Evolutionary conservation across 1,140 invertebrate species (phyloP).

Genomic region (Zelostemma sp.): DNA sequence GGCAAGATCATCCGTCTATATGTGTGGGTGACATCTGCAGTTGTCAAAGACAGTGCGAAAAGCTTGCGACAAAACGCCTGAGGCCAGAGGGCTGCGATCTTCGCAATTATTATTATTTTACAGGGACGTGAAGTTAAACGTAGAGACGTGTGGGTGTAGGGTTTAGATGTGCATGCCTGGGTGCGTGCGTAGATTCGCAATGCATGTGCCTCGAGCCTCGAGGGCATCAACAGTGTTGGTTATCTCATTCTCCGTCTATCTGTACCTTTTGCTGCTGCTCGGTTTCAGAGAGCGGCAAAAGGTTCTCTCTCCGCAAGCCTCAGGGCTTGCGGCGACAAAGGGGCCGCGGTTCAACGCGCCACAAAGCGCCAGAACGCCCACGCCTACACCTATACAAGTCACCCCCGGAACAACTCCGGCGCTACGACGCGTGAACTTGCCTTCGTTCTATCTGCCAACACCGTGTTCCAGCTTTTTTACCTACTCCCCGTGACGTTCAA

Average conservation of each 20-base stretch:
- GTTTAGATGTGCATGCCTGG: too few species aligned
- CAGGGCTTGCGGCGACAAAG: conserved; percentile 61
- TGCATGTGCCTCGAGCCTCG: conserved; percentile 1
- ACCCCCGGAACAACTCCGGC: conserved; percentile 40
- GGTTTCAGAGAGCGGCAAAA: conserved; percentile 37
- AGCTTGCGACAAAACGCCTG: conserved; percentile 56
- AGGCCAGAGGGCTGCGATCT: conserved; percentile 58
- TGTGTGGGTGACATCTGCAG: conserved; percentile 35
- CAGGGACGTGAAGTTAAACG: conserved; percentile 15
- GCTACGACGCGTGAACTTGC: conserved; percentile 60
- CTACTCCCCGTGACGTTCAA: too few species aligned
- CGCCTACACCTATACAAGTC: conserved; percentile 27
- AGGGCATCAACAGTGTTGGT: conserved; percentile 23
- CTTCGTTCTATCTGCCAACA: conserved; percentile 15
- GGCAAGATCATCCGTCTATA: conserved; percentile 1
- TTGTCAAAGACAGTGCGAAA: conserved; percentile 50
- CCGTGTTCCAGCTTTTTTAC: conserved; percentile 12
- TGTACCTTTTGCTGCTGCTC: conserved; percentile 19
- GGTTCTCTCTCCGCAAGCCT: conserved; percentile 55
- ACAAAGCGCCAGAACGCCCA: conserved; percentile 66
- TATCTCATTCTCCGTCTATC: conserved; percentile 44
- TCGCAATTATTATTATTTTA: conserved; percentile 65
- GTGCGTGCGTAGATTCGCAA: conserved; percentile 3
- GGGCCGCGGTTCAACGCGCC: conserved; percentile 67
- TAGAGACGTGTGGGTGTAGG: too few species aligned